phyloP scores from a whole-genome alignment of 1,140 invertebrate species.

The Diploscapter pachys region DNA sequence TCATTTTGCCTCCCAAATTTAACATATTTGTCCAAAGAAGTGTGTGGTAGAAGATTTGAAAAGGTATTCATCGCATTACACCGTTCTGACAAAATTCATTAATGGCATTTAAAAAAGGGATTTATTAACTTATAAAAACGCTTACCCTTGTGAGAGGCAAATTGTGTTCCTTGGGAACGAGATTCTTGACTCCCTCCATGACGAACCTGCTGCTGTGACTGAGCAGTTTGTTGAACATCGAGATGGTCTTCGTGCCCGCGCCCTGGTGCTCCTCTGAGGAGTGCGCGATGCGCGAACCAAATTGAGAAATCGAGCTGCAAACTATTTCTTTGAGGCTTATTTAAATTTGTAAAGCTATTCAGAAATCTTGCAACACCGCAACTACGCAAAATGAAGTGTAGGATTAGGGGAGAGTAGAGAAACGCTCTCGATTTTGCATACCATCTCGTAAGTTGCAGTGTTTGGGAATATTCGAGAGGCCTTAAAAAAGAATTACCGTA shows the following conservation, averaged over 20 bases:
- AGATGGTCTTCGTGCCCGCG: slow-evolving; percentile 91
- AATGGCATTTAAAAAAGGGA: not conserved
- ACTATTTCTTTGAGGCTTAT: no score
- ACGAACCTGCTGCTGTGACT: slow-evolving; percentile 94
- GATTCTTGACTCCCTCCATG: slow-evolving; percentile 99
- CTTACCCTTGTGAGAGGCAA: slow-evolving; percentile 75
- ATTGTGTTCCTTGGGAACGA: slow-evolving; percentile 95
- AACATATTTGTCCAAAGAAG: no score
- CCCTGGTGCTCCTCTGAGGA: slow-evolving; percentile 66
- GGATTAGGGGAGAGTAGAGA: no score
- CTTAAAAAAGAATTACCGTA: slow-evolving; percentile 2
- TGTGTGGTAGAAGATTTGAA: no score
- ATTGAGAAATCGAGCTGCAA: slow-evolving; percentile 71
- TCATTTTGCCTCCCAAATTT: no score
- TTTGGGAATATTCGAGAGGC: not conserved
- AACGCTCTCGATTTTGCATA: no score
- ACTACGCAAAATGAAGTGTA: no score
- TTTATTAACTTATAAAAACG: slow-evolving; percentile 1
- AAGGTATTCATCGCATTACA: not conserved
- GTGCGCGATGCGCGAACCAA: slow-evolving; percentile 64
- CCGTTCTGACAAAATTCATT: not conserved
- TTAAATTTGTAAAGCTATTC: slow-evolving; percentile 58
- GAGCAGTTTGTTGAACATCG: slow-evolving; percentile 96
- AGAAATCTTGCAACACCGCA: not conserved
- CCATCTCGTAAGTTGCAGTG: no score